phyloP scores from a whole-genome alignment of 2,888 invertebrate species.

The Strigamia maritima region DNA sequence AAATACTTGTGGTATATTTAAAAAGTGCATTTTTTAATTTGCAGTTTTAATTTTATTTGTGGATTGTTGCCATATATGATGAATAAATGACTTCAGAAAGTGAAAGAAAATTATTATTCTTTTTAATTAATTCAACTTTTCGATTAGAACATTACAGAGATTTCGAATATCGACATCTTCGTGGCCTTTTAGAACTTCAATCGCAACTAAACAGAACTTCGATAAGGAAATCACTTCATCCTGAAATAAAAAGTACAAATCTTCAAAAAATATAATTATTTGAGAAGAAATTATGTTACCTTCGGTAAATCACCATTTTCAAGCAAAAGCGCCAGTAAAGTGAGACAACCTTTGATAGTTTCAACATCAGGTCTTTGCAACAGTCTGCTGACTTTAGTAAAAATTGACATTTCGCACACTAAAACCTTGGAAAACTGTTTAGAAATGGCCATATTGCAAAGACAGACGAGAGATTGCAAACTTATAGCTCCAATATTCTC shows the following conservation, averaged over 20 bases:
- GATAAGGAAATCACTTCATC: background rate
- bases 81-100: constrained; percentile 14
- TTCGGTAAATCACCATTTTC: background rate
- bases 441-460: background rate
- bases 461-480: background rate
- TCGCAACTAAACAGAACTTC: background rate
- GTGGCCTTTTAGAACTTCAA: background rate
- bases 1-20: background rate
- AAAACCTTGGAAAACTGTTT: background rate
- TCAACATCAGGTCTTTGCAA: background rate
- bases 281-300: no score
- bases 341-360: background rate
- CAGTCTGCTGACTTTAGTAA: background rate
- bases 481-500: background rate
- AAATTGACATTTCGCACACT: background rate
- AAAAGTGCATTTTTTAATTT: constrained; percentile 2
- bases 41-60: constrained; percentile 19
- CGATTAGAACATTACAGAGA: background rate
- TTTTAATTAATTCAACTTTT: background rate
- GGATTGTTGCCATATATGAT: constrained; percentile 30
- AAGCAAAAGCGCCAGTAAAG: background rate
- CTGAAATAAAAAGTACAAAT: no score
- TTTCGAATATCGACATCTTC: background rate
- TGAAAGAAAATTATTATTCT: background rate
- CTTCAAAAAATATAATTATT: no score